A percentile compares a stretch with the other conserved stretches of the same genome.
phyloP scores from a whole-genome alignment of 2,797 vertebrate species.

The Mormyrops attenuatus region DNA sequence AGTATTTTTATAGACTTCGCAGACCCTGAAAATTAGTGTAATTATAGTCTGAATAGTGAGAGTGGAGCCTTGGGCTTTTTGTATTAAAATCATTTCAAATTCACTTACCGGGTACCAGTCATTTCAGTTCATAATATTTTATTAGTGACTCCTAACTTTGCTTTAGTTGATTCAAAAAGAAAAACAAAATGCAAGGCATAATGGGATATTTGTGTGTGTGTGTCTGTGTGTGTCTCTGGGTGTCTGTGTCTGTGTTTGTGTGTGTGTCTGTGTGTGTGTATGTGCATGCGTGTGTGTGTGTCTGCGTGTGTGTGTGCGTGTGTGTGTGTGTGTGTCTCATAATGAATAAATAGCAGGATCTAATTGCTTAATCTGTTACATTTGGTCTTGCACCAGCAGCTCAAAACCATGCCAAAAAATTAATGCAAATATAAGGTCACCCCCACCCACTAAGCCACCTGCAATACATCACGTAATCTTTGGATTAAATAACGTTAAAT shows the following conservation, averaged over 20 bases:
- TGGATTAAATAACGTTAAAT: not conserved
- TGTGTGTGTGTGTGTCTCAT: not conserved
- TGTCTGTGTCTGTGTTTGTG: not conserved
- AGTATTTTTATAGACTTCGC: not conserved
- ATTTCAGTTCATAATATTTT: not conserved
- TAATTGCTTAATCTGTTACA: conserved; percentile 7
- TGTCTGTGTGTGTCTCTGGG: not conserved
- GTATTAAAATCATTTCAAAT: not conserved
- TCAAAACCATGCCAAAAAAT: conserved; percentile 1
- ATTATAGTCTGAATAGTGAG: not conserved
- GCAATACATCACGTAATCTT: not conserved
- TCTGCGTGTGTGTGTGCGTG: not conserved
- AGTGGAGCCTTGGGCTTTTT: not conserved
- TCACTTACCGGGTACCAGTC: not conserved
- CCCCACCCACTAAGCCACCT: not conserved
- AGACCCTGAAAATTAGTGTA: not conserved
- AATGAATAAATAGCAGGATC: not conserved
- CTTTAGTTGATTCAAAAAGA: not conserved
- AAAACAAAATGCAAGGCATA: not conserved
- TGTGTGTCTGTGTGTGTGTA: not conserved
- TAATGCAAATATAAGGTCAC: not conserved
- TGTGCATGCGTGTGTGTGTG: not conserved
- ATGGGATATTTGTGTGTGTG: not conserved
- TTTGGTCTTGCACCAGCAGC: not conserved
- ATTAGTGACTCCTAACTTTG: not conserved